Percentiles rank a stretch among this genome's conserved stretches.
Evolutionary conservation across 2,888 invertebrate genomes (phyloP).

Genomic region (Apocheima hispidaria): DNA sequence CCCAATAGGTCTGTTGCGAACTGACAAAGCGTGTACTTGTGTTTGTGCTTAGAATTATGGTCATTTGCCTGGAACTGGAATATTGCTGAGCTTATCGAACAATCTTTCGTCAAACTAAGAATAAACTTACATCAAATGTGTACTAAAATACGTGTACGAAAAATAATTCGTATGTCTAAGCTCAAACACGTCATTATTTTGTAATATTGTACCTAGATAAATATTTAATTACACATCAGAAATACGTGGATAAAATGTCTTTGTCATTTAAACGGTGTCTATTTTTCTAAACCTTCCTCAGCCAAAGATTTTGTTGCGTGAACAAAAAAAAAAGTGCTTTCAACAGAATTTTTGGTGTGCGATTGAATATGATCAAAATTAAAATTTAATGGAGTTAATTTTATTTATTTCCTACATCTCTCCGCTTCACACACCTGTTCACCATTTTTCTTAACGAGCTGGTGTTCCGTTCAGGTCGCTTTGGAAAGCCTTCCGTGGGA

Average conservation of each 20-base stretch:
- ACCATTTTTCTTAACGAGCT: constrained; percentile 10
- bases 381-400: neutral
- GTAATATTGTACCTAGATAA: neutral
- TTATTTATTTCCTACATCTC: neutral
- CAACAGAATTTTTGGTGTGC: neutral
- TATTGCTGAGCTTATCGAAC: neutral
- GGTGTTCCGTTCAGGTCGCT: constrained; percentile 69
- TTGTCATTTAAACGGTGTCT: neutral
- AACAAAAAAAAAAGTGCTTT: too few relatives aligned
- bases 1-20: constrained; percentile 34
- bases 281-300: too few relatives aligned
- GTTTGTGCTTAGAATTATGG: constrained; percentile 26
- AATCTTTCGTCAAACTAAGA: neutral
- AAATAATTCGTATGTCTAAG: neutral
- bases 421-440: neutral
- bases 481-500: constrained; percentile 72
- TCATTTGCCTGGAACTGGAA: neutral
- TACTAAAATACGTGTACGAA: too few relatives aligned
- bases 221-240: neutral
- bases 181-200: neutral
- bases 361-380: neutral
- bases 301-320: too few relatives aligned
- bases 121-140: too few relatives aligned
- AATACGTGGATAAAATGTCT: neutral
- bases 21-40: constrained; percentile 25